These are phyloP conservation scores for Dromas ardeola DNA, from an alignment of 2,113 vertebrate genomes.

Conservation along the genomic window DNA sequence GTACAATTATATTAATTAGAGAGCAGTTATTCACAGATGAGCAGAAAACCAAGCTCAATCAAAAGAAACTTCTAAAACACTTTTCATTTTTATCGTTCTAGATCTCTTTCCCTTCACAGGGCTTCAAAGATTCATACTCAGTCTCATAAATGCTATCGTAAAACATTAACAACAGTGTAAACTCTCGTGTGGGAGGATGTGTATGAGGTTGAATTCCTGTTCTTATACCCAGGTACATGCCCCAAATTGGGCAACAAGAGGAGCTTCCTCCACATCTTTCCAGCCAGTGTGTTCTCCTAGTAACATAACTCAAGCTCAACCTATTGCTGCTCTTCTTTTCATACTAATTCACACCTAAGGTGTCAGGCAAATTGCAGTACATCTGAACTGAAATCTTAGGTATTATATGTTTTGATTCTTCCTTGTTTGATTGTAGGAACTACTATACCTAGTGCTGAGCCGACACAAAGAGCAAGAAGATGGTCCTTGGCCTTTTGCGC, in stretches of 20 bases:
- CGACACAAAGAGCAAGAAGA: not conserved
- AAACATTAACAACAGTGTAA: conserved; percentile 6
- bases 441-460: not conserved
- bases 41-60: not conserved
- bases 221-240: not conserved
- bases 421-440: not conserved
- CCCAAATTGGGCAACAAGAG: not conserved
- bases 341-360: not conserved
- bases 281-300: not conserved
- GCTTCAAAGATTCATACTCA: conserved; percentile 7
- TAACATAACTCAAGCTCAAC: not conserved
- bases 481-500: not conserved
- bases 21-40: not conserved
- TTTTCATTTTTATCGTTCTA: conserved; percentile 25
- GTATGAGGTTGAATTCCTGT: not conserved
- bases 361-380: not conserved
- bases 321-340: not conserved
- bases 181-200: not conserved
- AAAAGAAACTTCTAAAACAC: conserved; percentile 33
- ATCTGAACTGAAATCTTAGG: not conserved
- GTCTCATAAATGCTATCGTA: not conserved
- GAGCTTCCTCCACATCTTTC: not conserved
- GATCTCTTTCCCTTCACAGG: conserved; percentile 1
- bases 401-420: not conserved
- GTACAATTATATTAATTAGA: conserved; percentile 3